These are phyloP conservation scores for Lasaia peninsularis DNA, from an alignment of 1,140 invertebrate genomes.

Conservation along the genomic window DNA sequence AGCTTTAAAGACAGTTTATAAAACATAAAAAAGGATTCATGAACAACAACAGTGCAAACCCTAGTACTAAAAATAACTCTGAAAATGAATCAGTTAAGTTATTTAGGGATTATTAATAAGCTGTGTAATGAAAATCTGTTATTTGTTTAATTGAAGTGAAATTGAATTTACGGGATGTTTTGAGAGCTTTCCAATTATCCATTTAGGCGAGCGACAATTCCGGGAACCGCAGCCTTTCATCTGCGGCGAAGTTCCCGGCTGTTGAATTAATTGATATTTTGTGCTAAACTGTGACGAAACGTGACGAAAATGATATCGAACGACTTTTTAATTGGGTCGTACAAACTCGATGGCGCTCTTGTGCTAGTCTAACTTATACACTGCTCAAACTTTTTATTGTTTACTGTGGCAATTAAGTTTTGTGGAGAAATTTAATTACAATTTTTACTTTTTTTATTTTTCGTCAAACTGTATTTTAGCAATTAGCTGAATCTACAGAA, in stretches of 20 bases:
- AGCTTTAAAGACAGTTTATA: no score
- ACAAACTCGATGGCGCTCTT: constrained; percentile 3
- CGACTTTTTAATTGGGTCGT: constrained; percentile 15
- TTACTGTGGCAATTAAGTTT: neutral
- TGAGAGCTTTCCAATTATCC: constrained; percentile 8
- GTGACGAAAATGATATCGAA: constrained; percentile 13
- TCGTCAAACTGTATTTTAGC: no score
- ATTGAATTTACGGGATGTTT: constrained; percentile 6
- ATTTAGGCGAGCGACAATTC: constrained; percentile 3
- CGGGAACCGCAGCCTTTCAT: constrained; percentile 7
- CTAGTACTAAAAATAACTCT: no score
- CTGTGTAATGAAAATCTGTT: neutral
- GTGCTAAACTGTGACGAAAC: constrained; percentile 1
- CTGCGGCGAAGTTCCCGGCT: constrained; percentile 7
- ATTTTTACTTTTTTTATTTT: no score
- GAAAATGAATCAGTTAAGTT: no score
- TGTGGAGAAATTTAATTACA: neutral
- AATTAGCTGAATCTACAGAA: no score
- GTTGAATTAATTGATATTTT: constrained; percentile 6
- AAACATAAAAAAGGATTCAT: no score
- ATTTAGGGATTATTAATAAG: constrained; percentile 2
- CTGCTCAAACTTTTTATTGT: constrained; percentile 4
- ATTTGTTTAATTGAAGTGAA: constrained; percentile 8
- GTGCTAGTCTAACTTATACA: constrained; percentile 1
- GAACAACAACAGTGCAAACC: no score